Evolutionary conservation across 2,888 invertebrate genomes (phyloP).

Genomic region (Drosophila peninsularis): DNA sequence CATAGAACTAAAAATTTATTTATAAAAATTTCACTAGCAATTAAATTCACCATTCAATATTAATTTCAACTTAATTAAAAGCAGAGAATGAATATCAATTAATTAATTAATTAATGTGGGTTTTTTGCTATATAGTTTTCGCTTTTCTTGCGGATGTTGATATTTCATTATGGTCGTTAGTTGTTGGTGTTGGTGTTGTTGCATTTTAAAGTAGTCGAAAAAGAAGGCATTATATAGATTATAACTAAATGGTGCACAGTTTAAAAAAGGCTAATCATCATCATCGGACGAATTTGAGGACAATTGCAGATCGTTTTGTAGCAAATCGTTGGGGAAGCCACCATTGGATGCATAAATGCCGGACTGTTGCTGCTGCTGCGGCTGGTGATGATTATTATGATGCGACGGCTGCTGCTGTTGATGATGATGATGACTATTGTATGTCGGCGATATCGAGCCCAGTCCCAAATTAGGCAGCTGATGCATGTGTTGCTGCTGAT

Average conservation of each 20-base stretch:
- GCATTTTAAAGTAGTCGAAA: conserved; percentile 36
- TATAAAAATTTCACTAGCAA: conserved; percentile 79
- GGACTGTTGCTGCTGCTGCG: conserved; percentile 67
- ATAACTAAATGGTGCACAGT: conserved; percentile 37
- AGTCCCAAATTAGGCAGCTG: conserved; percentile 79
- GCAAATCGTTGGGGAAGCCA: conserved; percentile 85
- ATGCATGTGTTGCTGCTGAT: conserved; percentile 68
- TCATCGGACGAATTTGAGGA: conserved; percentile 93
- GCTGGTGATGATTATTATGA: conserved; percentile 47
- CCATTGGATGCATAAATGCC: conserved; percentile 80
- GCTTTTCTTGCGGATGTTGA: conserved; percentile 6
- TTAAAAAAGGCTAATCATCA: conserved; percentile 72
- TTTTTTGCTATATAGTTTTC: conserved; percentile 11
- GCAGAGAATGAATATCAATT: conserved; percentile 67
- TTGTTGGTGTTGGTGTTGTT: conserved; percentile 5
- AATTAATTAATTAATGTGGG: conserved; percentile 25
- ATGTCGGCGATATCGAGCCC: conserved; percentile 68
- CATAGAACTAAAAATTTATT: conserved; percentile 70
- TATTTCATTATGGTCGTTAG: conserved; percentile 9
- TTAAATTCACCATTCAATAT: conserved; percentile 77
- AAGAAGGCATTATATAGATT: conserved; percentile 44
- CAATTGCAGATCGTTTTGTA: conserved; percentile 93
- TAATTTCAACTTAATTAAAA: conserved; percentile 69
- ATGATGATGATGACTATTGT: conserved; percentile 42
- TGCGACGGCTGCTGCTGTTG: conserved; percentile 45